phyloP scores from a whole-genome alignment of 1,140 invertebrate species.

The Achatina immaculata region DNA sequence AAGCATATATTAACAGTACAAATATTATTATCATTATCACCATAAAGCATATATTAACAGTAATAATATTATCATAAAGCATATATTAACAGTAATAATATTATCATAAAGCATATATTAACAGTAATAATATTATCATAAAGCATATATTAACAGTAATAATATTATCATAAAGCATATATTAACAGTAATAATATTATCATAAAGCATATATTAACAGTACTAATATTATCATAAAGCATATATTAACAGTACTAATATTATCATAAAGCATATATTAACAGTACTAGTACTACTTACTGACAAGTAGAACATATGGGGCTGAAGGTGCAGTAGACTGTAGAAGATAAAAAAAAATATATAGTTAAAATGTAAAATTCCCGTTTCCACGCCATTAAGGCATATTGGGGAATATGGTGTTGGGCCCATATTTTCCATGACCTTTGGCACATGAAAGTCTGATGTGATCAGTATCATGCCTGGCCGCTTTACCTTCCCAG shows the following conservation, averaged over 20 bases:
- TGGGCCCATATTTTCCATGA: too few species aligned
- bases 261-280: background rate
- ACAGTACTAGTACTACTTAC: constrained; percentile 76
- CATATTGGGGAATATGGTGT: background rate
- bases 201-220: background rate
- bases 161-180: background rate
- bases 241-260: background rate
- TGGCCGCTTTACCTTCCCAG: background rate
- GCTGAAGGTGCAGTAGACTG: constrained; percentile 97
- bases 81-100: too few species aligned
- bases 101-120: background rate
- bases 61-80: too few species aligned
- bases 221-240: background rate
- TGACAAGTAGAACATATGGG: constrained; percentile 97
- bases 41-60: background rate
- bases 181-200: background rate
- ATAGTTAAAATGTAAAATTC: background rate
- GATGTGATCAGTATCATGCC: background rate
- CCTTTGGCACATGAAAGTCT: too few species aligned
- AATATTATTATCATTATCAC: too few species aligned
- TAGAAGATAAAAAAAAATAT: constrained; percentile 3
- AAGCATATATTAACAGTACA: too few species aligned
- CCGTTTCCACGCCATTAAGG: background rate
- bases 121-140: background rate
- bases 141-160: background rate